Evolutionary conservation across 2,797 vertebrate genomes (phyloP), one percentile per base, ranked within the genome.

Genomic region (Pristis pectinata): DNA sequence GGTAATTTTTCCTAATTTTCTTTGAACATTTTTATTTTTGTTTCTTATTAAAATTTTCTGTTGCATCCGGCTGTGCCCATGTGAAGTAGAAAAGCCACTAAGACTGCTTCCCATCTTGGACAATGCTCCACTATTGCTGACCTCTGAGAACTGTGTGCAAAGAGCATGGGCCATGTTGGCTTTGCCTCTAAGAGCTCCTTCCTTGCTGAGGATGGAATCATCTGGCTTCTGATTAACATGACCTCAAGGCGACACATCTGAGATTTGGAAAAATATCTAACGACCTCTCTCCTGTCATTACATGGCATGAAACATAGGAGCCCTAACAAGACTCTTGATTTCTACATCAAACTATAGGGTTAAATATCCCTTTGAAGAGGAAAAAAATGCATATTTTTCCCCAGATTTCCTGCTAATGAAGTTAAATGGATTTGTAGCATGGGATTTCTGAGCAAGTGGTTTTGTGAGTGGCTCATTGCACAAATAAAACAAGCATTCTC

Each of bases 401-500:
- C 59, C 34, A 64, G 59, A 37, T 64, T 64, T 7, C 59, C 59
- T 41, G 87, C 87, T 10, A 91, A 91, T 91, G 87, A 91, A 91
- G 19, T 67, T 67, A 37, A 19, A 24, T 0, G 3, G 9, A 61
- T 67, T 91, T 67, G 85, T 19, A 22, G 59, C 6, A 10, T n/a
- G 0, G 17, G 15, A 67, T 91, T 64, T 91, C 87, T 41, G n/a
- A 91, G 87, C 15, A 91, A 61, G n/a, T 67, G 59, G 67, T 91
- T 64, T 67, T 24, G 59, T 67, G 24, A 67, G 87, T 37, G 61
- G 87, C 87, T 27, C 59, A 67, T 64, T 91, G 24, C 59, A 67
- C 17, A 91, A 64, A 24, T 91, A 37, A 64, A 91, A 67, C n/a
- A 91, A 91, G 19, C 87, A 41, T 91, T 91, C 87, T 67, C 61